Evolutionary conservation across 1,140 invertebrate species (phyloP).

Genomic region (Eriosoma lanigerum): DNA sequence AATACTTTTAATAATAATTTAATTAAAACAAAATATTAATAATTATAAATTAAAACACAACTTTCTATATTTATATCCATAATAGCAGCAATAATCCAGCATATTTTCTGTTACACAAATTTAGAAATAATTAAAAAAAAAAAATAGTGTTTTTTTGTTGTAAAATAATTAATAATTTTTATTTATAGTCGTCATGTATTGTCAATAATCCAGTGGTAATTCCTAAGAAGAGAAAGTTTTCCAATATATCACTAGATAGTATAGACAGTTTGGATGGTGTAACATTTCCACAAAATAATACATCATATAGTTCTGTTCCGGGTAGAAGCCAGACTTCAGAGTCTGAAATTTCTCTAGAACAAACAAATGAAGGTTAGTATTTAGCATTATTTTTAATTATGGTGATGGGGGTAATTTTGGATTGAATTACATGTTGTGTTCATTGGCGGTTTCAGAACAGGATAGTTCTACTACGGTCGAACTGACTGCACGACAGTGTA

Average conservation of each 20-base stretch:
- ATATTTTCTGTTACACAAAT: no score
- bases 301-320: neutral
- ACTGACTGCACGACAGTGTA: slow-evolving; percentile 41
- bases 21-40: no score
- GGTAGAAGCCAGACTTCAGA: slow-evolving; percentile 24
- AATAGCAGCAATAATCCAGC: no score
- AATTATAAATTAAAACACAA: no score
- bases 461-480: slow-evolving; percentile 51
- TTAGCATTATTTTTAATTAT: neutral
- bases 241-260: slow-evolving; percentile 20
- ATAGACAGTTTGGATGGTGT: neutral
- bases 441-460: slow-evolving; percentile 45
- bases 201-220: slow-evolving; percentile 28
- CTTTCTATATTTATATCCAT: no score
- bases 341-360: slow-evolving; percentile 30
- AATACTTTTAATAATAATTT: no score
- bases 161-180: neutral
- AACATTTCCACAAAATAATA: neutral
- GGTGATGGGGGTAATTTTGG: neutral
- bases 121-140: no score
- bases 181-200: neutral
- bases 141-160: no score
- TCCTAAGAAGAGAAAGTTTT: slow-evolving; percentile 45
- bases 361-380: slow-evolving; percentile 30
- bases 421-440: slow-evolving; percentile 35